Conservation (phyloP, 2,113 vertebrate genomes). For the Phainopepla nitens region DNA sequence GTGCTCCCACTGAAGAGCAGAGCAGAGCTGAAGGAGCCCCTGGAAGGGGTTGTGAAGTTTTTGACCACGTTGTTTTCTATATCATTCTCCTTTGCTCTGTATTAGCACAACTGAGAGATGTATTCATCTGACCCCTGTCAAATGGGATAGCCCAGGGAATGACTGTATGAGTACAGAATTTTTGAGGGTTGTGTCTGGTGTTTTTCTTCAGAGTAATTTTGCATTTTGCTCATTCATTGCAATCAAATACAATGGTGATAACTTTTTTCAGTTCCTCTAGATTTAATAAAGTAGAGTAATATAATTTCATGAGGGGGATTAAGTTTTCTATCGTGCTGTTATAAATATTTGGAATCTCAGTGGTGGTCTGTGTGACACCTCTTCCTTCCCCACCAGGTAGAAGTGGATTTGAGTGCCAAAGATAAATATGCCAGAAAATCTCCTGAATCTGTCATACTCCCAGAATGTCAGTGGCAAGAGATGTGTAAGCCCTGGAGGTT, state of each 20-base stretch:
- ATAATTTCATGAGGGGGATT: not conserved
- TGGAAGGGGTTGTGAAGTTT: not conserved
- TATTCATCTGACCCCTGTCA: not conserved
- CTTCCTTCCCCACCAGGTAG: not conserved
- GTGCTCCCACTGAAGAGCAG: not conserved
- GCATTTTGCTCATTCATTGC: not conserved
- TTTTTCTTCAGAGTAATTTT: not conserved
- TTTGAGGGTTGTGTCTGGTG: not conserved
- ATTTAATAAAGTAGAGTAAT: not conserved
- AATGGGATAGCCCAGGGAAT: not conserved
- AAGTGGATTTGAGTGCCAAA: not conserved
- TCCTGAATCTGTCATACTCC: not conserved
- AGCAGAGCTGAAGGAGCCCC: not conserved
- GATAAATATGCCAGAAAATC: not conserved
- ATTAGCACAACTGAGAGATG: not conserved
- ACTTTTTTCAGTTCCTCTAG: not conserved
- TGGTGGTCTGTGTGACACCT: not conserved
- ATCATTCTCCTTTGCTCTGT: not conserved
- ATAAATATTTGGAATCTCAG: not conserved
- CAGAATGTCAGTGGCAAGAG: not conserved
- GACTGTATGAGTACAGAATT: not conserved
- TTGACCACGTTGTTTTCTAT: fast-evolving
- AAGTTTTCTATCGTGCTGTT: not conserved
- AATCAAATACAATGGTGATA: not conserved
- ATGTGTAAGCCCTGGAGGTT: not conserved